Percentiles rank a stretch among this genome's conserved stretches.
These are phyloP conservation scores for Simalia tracyae DNA, from an alignment of 2,797 vertebrate species.

Conservation along the genomic window DNA sequence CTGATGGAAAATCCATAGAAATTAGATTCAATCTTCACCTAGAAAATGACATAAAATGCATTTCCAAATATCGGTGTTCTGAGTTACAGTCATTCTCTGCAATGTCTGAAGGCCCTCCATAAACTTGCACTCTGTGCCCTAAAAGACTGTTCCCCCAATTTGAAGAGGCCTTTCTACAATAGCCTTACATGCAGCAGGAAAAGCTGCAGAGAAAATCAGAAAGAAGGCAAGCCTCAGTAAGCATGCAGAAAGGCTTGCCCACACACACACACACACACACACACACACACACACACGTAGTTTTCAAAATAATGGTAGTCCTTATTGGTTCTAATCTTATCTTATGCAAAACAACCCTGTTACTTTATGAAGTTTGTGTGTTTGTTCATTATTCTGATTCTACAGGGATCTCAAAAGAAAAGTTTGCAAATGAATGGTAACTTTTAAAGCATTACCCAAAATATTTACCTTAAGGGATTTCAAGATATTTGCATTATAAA, in stretches of 20 bases:
- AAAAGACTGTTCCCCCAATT: neutral
- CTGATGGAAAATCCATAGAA: neutral
- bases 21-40: constrained; percentile 6
- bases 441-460: neutral
- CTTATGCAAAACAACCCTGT: neutral
- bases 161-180: neutral
- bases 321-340: neutral
- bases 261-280: neutral
- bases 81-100: neutral
- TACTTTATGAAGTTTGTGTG: constrained; percentile 5
- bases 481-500: neutral
- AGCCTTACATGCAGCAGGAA: neutral
- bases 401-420: neutral
- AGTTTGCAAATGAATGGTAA: neutral
- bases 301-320: neutral
- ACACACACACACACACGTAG: neutral
- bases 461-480: constrained; percentile 2
- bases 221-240: neutral
- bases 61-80: neutral
- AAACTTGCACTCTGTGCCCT: neutral
- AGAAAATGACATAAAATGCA: accelerated
- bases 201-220: neutral
- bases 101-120: neutral
- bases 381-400: constrained; percentile 2
- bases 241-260: neutral